A percentile compares a stretch with the other conserved stretches of the same genome.
phyloP scores from a whole-genome alignment of 2,888 invertebrate genomes.

The Conchocele bisecta region DNA sequence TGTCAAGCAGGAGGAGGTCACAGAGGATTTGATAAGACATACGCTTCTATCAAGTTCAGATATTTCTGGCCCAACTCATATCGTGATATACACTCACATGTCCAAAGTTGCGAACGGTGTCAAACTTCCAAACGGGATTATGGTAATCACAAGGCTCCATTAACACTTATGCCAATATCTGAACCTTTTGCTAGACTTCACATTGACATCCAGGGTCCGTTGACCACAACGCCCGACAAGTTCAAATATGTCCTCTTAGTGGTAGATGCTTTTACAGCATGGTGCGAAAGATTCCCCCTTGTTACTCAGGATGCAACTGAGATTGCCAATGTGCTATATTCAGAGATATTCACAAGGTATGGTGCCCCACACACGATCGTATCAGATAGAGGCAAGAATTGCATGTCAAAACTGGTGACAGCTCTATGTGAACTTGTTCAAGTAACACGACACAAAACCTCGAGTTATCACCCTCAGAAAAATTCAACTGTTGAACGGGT shows the following conservation, averaged over 20 bases:
- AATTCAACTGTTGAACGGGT: slow-evolving; percentile 42
- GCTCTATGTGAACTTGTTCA: slow-evolving; percentile 58
- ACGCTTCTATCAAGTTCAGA: slow-evolving; percentile 27
- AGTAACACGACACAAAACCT: slow-evolving; percentile 47
- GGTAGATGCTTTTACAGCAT: slow-evolving; percentile 23
- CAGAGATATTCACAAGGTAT: slow-evolving; percentile 54
- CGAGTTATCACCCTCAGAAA: slow-evolving; percentile 53
- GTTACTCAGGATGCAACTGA: slow-evolving; percentile 41
- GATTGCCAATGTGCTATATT: slow-evolving; percentile 46
- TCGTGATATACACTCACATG: slow-evolving; percentile 41
- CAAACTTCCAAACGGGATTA: slow-evolving; percentile 35
- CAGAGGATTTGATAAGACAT: slow-evolving; percentile 35
- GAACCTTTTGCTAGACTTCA: slow-evolving; percentile 43
- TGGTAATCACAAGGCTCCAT: slow-evolving; percentile 25
- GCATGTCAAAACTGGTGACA: slow-evolving; percentile 46
- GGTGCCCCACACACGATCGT: slow-evolving; percentile 46
- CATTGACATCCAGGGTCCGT: slow-evolving; percentile 46
- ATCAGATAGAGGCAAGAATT: slow-evolving; percentile 50
- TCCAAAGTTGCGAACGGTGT: slow-evolving; percentile 34
- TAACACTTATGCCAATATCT: slow-evolving; percentile 19
- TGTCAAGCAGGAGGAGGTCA: slow-evolving; percentile 32
- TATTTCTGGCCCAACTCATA: slow-evolving; percentile 52
- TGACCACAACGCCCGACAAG: slow-evolving; percentile 25
- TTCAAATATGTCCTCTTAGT: slow-evolving; percentile 48
- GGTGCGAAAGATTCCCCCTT: slow-evolving; percentile 26